A percentile compares a stretch with the other conserved stretches of the same genome.
These are phyloP conservation scores for Idaea dimidiata DNA, from an alignment of 2,888 invertebrate genomes.

Conservation along the genomic window DNA sequence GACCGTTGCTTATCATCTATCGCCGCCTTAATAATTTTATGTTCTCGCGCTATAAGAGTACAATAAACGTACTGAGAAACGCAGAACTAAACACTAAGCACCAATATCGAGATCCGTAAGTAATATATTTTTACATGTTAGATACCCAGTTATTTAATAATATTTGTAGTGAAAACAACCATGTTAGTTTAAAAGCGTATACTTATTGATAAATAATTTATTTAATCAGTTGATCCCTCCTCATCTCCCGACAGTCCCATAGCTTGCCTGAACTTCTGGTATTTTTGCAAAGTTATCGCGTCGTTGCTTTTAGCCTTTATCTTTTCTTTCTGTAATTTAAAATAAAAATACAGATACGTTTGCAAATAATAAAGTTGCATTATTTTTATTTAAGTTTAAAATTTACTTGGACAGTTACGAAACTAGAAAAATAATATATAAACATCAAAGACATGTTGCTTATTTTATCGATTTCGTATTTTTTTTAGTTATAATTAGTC, in stretches of 20 bases:
- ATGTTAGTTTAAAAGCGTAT: no score
- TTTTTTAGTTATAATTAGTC: slow-evolving; percentile 6
- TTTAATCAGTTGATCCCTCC: slow-evolving; percentile 66
- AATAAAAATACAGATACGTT: slow-evolving; percentile 24
- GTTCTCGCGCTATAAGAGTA: no score
- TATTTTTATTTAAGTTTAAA: background rate
- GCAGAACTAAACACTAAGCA: no score
- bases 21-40: no score
- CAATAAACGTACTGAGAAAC: no score
- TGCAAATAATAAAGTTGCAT: slow-evolving; percentile 5
- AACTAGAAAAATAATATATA: background rate
- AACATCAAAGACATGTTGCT: background rate
- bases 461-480: background rate
- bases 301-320: slow-evolving; percentile 58
- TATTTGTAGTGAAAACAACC: no score
- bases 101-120: no score
- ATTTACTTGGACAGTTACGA: background rate
- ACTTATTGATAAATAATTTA: no score
- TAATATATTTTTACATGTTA: no score
- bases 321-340: slow-evolving; percentile 64
- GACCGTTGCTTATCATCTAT: no score
- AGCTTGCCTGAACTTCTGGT: slow-evolving; percentile 68
- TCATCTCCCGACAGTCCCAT: slow-evolving; percentile 71
- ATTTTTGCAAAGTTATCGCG: slow-evolving; percentile 48
- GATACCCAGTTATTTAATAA: no score